Percentiles rank a stretch among this genome's conserved stretches.
These are phyloP conservation scores for Sesamia inferens DNA, from an alignment of 2,888 invertebrate species.

Conservation along the genomic window DNA sequence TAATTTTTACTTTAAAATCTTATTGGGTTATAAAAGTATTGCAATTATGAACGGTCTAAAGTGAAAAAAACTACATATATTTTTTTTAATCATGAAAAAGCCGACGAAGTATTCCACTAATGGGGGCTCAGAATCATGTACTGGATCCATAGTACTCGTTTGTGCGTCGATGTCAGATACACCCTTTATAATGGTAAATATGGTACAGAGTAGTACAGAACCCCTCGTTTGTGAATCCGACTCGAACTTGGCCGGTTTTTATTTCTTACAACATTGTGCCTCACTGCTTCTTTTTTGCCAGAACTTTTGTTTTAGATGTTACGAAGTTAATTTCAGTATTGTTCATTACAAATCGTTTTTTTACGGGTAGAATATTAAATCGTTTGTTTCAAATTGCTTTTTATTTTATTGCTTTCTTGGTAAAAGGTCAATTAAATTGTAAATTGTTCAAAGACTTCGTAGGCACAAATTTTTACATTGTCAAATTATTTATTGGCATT, in stretches of 20 bases:
- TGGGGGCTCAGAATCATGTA: too few relatives aligned
- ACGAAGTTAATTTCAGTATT: constrained; percentile 24
- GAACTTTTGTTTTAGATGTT: constrained; percentile 22
- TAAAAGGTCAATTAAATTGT: constrained; percentile 15
- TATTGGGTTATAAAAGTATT: too few relatives aligned
- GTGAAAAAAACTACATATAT: too few relatives aligned
- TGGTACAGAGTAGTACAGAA: background rate
- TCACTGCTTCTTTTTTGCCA: constrained; percentile 13
- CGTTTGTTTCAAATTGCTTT: constrained; percentile 26
- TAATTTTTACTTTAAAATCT: too few relatives aligned
- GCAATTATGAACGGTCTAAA: too few relatives aligned
- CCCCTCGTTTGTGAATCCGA: background rate
- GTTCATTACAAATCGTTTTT: constrained; percentile 21
- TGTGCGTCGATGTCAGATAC: too few relatives aligned
- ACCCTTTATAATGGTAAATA: too few relatives aligned
- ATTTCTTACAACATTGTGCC: constrained; percentile 35
- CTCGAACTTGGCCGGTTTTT: background rate
- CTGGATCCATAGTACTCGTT: too few relatives aligned
- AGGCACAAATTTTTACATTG: background rate
- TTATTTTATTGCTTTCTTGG: constrained; percentile 10
- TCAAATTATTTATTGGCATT: background rate
- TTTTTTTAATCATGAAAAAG: too few relatives aligned
- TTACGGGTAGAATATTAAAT: constrained; percentile 4
- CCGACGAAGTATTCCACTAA: too few relatives aligned
- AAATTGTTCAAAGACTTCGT: constrained; percentile 4